These are phyloP conservation scores for Suricata suricatta DNA, from an alignment of 2,113 vertebrate genomes.

Conservation along the genomic window DNA sequence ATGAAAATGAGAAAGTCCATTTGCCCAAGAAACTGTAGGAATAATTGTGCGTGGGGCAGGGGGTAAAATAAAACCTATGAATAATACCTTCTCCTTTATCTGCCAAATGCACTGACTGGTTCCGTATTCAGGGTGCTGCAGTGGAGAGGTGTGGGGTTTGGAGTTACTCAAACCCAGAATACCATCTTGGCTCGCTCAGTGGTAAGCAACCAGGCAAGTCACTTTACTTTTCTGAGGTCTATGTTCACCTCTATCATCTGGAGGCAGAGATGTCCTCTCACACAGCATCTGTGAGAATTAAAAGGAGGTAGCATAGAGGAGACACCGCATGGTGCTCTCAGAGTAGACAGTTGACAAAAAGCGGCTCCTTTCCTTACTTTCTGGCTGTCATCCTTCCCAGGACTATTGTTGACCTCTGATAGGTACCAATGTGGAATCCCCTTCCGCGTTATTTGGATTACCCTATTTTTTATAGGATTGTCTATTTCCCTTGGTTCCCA, in stretches of 20 bases:
- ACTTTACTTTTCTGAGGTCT: neutral
- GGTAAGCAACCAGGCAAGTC: neutral
- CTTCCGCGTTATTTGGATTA: neutral
- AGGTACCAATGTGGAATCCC: neutral
- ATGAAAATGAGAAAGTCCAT: neutral
- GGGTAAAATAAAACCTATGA: neutral
- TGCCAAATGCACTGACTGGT: neutral
- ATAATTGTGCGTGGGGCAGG: neutral
- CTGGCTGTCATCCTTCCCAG: neutral
- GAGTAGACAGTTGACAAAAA: neutral
- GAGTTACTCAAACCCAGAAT: neutral
- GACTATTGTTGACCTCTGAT: neutral
- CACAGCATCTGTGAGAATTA: neutral
- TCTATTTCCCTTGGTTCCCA: neutral
- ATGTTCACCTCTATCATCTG: neutral
- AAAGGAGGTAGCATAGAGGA: neutral
- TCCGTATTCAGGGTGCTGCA: neutral
- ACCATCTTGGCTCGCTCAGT: neutral
- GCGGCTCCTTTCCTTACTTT: neutral
- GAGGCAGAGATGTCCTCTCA: neutral
- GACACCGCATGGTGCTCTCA: rapidly evolving
- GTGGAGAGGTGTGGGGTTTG: neutral
- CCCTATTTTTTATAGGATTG: neutral
- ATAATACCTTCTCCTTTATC: neutral
- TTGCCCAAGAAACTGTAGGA: neutral